Conservation (phyloP, 2,888 invertebrate species). For the Acrocyrtus sp. region DNA sequence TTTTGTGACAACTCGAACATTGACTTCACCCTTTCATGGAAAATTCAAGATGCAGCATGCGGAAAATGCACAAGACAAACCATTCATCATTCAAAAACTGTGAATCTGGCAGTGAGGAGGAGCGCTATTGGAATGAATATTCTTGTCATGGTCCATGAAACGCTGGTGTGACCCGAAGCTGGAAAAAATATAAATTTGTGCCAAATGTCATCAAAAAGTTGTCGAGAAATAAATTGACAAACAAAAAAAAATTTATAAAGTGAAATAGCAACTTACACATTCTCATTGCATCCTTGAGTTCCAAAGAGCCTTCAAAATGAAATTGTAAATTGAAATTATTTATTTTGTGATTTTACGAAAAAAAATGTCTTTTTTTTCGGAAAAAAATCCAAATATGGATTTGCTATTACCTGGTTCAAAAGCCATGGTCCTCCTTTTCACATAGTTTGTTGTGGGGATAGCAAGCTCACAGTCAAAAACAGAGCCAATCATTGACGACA, state of each 20-base stretch:
- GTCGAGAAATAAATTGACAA: background rate
- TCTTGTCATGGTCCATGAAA: slow-evolving; percentile 7
- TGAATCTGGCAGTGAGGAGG: background rate
- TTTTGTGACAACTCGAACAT: too few species aligned
- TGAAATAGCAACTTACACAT: slow-evolving; percentile 32
- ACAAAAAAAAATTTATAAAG: background rate
- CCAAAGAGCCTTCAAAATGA: slow-evolving; percentile 26
- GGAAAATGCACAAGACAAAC: background rate
- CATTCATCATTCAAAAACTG: background rate
- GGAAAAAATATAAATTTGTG: slow-evolving; percentile 2
- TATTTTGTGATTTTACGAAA: too few species aligned
- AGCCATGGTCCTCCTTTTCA: slow-evolving; percentile 63
- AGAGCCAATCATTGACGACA: slow-evolving; percentile 57
- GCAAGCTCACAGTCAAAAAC: slow-evolving; percentile 65
- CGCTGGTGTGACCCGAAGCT: slow-evolving; percentile 26
- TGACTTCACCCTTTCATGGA: too few species aligned
- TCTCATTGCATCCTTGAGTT: slow-evolving; percentile 43
- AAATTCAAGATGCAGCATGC: background rate
- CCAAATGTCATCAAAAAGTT: background rate
- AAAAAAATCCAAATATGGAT: too few species aligned
- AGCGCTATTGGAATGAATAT: slow-evolving; percentile 4
- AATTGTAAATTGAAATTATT: too few species aligned
- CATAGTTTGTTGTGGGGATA: slow-evolving; percentile 64
- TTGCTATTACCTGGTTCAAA: slow-evolving; percentile 66
- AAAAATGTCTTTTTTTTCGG: too few species aligned